phyloP scores from a whole-genome alignment of 2,113 vertebrate species.

The Heterotilapia buettikoferi region DNA sequence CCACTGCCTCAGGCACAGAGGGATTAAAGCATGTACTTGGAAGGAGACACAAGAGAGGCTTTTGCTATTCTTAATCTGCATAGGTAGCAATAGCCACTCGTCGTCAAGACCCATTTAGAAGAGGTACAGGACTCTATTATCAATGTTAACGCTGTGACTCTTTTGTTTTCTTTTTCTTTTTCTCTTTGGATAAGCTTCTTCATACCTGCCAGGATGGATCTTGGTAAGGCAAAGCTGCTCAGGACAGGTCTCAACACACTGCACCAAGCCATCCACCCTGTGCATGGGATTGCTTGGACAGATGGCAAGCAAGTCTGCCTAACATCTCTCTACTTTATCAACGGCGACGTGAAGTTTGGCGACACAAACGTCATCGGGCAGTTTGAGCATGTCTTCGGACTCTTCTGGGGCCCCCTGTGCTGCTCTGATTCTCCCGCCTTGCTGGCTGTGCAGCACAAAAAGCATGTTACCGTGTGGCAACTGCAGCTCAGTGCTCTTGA shows the following conservation, averaged over 20 bases:
- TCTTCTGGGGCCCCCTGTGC: conserved; percentile 83
- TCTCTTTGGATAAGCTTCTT: not conserved
- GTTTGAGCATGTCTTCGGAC: conserved; percentile 86
- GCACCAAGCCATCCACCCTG: conserved; percentile 86
- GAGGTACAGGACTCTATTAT: not conserved
- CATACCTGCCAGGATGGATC: conserved; percentile 76
- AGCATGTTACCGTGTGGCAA: conserved; percentile 85
- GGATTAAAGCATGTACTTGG: conserved; percentile 72
- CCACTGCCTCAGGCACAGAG: conserved; percentile 24
- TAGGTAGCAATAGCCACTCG: conserved; percentile 20
- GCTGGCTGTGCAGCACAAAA: conserved; percentile 89
- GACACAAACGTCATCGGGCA: conserved; percentile 87
- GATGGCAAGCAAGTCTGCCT: conserved; percentile 89
- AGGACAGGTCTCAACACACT: conserved; percentile 86
- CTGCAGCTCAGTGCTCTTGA: conserved; percentile 75
- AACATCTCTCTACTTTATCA: conserved; percentile 73
- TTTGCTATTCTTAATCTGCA: conserved; percentile 66
- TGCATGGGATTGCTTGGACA: conserved; percentile 93
- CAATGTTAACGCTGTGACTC: not conserved
- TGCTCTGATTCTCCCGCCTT: conserved; percentile 71
- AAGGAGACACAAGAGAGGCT: conserved; percentile 61
- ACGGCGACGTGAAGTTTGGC: conserved; percentile 81
- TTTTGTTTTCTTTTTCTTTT: not conserved
- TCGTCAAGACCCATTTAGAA: not conserved
- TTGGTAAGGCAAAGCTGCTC: conserved; percentile 88